Evolutionary conservation across 2,113 vertebrate species (phyloP).

Genomic region (Cyanistes caeruleus): DNA sequence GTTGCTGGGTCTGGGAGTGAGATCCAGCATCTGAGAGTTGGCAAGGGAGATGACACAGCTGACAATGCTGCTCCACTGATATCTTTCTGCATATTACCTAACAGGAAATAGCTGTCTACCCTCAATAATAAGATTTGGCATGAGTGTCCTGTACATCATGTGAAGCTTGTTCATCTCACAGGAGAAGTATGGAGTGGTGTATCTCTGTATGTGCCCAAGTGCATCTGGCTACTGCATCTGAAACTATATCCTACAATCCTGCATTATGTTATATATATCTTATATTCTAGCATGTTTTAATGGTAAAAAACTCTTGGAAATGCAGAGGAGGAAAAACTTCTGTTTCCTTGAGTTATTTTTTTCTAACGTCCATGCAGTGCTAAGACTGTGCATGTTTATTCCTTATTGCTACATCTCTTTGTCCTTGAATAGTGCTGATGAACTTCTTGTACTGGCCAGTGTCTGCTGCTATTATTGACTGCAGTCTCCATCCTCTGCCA

Average conservation of each 20-base stretch:
- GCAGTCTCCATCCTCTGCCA: constrained; percentile 31
- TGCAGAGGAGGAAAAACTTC: not conserved
- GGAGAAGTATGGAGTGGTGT: not conserved
- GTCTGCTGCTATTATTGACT: constrained; percentile 28
- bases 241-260: not conserved
- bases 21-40: not conserved
- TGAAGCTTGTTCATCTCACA: not conserved
- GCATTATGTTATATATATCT: not conserved
- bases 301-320: not conserved
- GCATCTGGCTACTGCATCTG: not conserved
- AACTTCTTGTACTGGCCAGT: not conserved
- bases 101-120: not conserved
- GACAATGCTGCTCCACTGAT: not conserved
- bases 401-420: not conserved
- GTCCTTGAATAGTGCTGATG: constrained; percentile 23
- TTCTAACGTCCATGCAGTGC: rapidly evolving
- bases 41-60: not conserved
- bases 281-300: not conserved
- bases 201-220: not conserved
- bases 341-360: not conserved
- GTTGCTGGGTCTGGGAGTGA: not conserved
- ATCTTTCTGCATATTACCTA: not conserved
- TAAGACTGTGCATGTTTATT: not conserved
- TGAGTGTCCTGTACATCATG: not conserved
- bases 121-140: not conserved